A percentile compares a stretch with the other conserved stretches of the same genome.
Conservation (phyloP, 2,888 invertebrate species). For the Acronicta aceris region DNA sequence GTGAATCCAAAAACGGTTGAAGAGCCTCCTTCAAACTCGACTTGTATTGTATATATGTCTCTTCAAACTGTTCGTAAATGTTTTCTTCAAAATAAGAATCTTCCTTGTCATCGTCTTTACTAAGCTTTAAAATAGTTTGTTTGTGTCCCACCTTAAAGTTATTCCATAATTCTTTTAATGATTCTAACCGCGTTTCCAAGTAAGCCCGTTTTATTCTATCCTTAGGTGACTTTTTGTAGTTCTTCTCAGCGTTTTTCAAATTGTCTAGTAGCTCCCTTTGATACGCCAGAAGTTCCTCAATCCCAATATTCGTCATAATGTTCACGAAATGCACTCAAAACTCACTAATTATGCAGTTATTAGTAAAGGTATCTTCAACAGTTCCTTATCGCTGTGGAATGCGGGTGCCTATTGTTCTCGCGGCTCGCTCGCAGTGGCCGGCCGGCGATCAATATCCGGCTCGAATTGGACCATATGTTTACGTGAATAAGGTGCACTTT, state of each 20-base stretch:
- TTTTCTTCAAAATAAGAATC: constrained; percentile 15
- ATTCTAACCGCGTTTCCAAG: constrained; percentile 12
- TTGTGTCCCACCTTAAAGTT: constrained; percentile 19
- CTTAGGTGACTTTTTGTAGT: constrained; percentile 17
- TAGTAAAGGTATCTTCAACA: constrained; percentile 9
- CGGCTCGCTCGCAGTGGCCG: constrained; percentile 4
- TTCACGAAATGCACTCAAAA: constrained; percentile 6
- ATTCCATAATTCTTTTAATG: constrained; percentile 14
- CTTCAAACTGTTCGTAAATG: constrained; percentile 18
- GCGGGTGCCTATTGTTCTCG: constrained; percentile 8
- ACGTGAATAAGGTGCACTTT: constrained; percentile 6
- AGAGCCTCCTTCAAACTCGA: constrained; percentile 15
- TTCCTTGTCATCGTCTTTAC: constrained; percentile 12
- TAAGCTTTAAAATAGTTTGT: constrained; percentile 12
- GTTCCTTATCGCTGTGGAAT: constrained; percentile 8
- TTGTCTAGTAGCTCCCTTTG: constrained; percentile 4
- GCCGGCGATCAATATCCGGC: constrained; percentile 6
- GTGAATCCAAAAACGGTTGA: constrained; percentile 20
- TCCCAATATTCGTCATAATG: constrained; percentile 6
- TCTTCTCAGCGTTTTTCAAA: constrained; percentile 11
- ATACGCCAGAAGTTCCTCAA: constrained; percentile 4
- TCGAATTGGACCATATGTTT: constrained; percentile 9
- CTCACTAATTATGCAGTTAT: constrained; percentile 7
- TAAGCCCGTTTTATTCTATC: constrained; percentile 11
- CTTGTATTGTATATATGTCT: constrained; percentile 21